Evolutionary conservation across 2,113 vertebrate species (phyloP), one percentile per base, ranked within the genome.

Genomic region (Cephalopholis sonnerati): DNA sequence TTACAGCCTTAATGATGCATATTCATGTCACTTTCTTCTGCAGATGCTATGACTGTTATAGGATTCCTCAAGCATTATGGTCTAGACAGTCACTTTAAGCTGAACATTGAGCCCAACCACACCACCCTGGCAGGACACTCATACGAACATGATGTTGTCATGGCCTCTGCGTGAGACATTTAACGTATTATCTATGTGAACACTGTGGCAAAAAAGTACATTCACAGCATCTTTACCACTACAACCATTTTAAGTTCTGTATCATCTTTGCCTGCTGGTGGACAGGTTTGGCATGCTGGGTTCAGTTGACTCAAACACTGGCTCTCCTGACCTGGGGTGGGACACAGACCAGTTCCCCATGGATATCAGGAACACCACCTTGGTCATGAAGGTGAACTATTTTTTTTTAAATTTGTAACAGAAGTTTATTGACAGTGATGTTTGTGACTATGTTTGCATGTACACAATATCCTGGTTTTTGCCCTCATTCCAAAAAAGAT

Each of bases 101-200:
- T 95, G 77, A 95, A 95, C 76, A 94, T 95, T 1, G 93, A 94
- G 82, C 94, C 94, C 79, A 95, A 93, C 89, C 93, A 95, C 92
- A 95, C 93, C 25, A 93, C 93, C 22, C 82, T 95, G 88, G 93
- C 93, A 11, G 94, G 93, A 76, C 92, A 94, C 81, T 87, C 92
- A 3, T 94, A 94, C 17, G 93, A 94, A 67, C 93, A 94, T 4
- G 88, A 95, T 54, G n/a, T 95, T 4, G 41, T 94, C 86, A 87
- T 92, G 90, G 93, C 93, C 7, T 95, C 93, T 24, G 88, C 67
- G 93, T 94, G 81, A 83, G 91, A 54, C 50, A 36, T 46, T 5
- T 22, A 2, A 6, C 29, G n/a, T 70, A 0, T 55, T 20, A 6
- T 61, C n/a, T 3, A 4, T 74, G 9, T 16, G 2, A 2, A 16